Evolutionary conservation across 2,113 vertebrate species (phyloP).

Genomic region (Etia nguti): DNA sequence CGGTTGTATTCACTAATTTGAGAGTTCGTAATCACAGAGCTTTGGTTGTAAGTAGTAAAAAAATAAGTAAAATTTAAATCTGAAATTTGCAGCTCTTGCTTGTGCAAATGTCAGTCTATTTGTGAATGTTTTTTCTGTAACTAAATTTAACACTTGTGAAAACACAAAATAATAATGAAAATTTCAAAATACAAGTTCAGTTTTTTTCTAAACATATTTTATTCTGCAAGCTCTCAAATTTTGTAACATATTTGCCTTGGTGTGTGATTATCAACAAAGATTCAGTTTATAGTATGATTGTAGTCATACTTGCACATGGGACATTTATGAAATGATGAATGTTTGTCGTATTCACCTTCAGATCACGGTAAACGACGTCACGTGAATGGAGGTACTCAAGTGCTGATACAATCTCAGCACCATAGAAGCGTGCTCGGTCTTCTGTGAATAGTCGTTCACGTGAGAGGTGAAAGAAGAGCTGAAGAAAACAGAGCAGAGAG

Average conservation of each 20-base stretch:
- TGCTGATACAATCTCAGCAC: conserved; percentile 86
- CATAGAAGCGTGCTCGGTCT: conserved; percentile 85
- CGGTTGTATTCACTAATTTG: background rate
- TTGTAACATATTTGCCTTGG: background rate
- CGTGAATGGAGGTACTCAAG: conserved; percentile 85
- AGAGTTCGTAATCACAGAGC: background rate
- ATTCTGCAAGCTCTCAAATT: background rate
- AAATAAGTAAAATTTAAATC: background rate
- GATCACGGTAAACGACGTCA: conserved; percentile 86
- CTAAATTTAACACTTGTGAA: background rate
- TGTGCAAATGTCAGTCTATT: background rate
- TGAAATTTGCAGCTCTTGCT: background rate
- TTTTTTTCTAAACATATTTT: background rate
- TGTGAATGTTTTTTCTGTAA: background rate
- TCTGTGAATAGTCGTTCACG: conserved; percentile 85
- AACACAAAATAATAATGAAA: background rate
- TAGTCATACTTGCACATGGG: background rate
- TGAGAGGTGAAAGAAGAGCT: conserved; percentile 89
- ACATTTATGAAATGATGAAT: background rate
- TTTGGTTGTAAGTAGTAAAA: background rate
- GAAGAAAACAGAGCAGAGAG: background rate
- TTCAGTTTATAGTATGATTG: background rate
- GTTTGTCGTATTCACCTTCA: conserved; percentile 74
- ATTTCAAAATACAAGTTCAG: background rate
- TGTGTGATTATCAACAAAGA: background rate